Conservation (phyloP, 2,888 invertebrate genomes). For the Oscheius sp. region DNA sequence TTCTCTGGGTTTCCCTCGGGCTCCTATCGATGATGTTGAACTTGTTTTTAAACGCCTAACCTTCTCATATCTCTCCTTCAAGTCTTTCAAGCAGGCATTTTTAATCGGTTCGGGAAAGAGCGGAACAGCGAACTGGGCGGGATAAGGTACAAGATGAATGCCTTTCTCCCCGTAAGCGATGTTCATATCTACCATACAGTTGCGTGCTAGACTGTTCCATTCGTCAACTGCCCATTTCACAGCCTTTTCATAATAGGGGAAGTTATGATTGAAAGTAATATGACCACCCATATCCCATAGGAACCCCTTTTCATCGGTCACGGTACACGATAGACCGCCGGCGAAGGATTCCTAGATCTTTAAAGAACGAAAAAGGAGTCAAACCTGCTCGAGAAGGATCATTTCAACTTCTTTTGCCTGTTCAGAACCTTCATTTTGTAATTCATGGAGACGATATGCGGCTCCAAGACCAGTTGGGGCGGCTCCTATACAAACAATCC, state of each 20-base stretch:
- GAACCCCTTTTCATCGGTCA: conserved; percentile 67
- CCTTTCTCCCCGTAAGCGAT: conserved; percentile 62
- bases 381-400: conserved; percentile 61
- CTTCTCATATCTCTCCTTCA: conserved; percentile 68
- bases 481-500: conserved; percentile 63
- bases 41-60: conserved; percentile 27
- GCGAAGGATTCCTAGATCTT: conserved; percentile 48
- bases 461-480: conserved; percentile 70
- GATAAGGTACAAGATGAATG: conserved; percentile 68
- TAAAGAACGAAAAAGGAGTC: not conserved
- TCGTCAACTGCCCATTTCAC: conserved; percentile 68
- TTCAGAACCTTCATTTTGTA: conserved; percentile 47
- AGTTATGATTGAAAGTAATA: conserved; percentile 70
- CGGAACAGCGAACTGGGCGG: conserved; percentile 70
- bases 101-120: conserved; percentile 66
- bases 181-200: conserved; percentile 70
- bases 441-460: conserved; percentile 67
- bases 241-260: conserved; percentile 69
- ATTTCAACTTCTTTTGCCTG: conserved; percentile 62
- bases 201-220: conserved; percentile 66
- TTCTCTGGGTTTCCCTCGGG: conserved; percentile 49
- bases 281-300: conserved; percentile 71
- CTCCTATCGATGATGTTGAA: conserved; percentile 26
- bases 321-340: conserved; percentile 68
- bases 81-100: conserved; percentile 58